Evolutionary conservation across 2,113 vertebrate species (phyloP), one percentile per base, ranked within the genome.

Genomic region (Solea senegalensis): DNA sequence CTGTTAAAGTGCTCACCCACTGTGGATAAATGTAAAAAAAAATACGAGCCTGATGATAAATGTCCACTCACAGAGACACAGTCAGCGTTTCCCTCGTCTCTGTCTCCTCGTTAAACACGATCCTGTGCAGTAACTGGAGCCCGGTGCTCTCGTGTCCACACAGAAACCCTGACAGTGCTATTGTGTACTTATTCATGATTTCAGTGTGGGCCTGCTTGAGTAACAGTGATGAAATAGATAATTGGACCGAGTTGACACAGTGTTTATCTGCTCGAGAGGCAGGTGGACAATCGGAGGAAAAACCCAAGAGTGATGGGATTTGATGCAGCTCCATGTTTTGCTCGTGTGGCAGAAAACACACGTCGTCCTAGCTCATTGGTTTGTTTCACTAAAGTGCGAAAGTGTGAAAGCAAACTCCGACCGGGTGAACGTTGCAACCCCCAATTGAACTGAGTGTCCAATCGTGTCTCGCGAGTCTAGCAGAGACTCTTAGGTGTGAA

Each of bases 81-180:
- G 62, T 44, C 62, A 28, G 59, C 15, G 68, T 59, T 69, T 58
- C 39, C 50, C 39, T 64, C 7, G 56, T 48, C 72, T 86, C 74
- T 69, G 59, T 81, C 85, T 83, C 84, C 72, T 51, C 41, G 50
- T 53, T 88, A 43, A 88, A 88, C 60, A 79, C 72, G 86, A 89
- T 86, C 84, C 79, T 7, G 72, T 59, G 1, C 48, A 39, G 87
- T 76, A 88, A 87, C 82, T 54, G 77, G 81, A 89, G 65, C 74
- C 46, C 28, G 58, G 26, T 46, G 69, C 61, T 74, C 72, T 79
- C 53, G 45, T 75, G 52, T 85, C 61, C 57, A 61, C 65, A 54
- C 61, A 66, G 48, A 21, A 21, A 21, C 21, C 48, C 60, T 74
- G 62, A 44, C 61, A 9, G 34, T 9, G 49, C 46, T 54, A 58